Percentiles rank a stretch among this genome's conserved stretches.
Conservation (phyloP, 2,888 invertebrate species). For the Polylopha cassiicola region DNA sequence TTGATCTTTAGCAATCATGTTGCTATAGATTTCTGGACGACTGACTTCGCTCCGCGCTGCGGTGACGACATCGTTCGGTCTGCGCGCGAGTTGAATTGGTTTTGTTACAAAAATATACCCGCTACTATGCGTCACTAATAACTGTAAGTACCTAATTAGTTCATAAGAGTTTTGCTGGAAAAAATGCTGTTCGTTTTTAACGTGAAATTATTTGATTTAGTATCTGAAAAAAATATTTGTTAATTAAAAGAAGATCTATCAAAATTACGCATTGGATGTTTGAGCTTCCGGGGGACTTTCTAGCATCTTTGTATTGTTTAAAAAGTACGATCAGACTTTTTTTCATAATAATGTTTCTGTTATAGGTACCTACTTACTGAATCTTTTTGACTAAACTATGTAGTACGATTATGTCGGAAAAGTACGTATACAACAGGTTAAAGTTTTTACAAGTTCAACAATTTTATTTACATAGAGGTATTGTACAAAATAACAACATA, state of each 20-base stretch:
- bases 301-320: too few species aligned
- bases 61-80: constrained; percentile 60
- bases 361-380: too few species aligned
- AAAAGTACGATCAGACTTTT: too few species aligned
- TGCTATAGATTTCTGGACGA: constrained; percentile 72
- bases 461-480: constrained; percentile 64
- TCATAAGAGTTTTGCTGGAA: constrained; percentile 6
- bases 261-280: too few species aligned
- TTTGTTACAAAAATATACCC: constrained; percentile 43
- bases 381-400: too few species aligned
- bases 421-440: too few species aligned
- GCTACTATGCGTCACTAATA: constrained; percentile 14
- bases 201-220: too few species aligned
- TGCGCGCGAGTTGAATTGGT: constrained; percentile 61
- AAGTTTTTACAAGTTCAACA: constrained; percentile 10
- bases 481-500: constrained; percentile 47
- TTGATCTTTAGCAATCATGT: constrained; percentile 66
- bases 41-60: constrained; percentile 50
- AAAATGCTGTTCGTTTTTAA: background rate
- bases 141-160: constrained; percentile 9
- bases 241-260: too few species aligned
- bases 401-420: too few species aligned
- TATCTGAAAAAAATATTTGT: too few species aligned
- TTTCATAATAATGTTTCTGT: too few species aligned
- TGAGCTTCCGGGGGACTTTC: too few species aligned